Percentiles rank a stretch among this genome's conserved stretches.
phyloP scores from a whole-genome alignment of 1,140 invertebrate genomes.

The Pararge aegeria region DNA sequence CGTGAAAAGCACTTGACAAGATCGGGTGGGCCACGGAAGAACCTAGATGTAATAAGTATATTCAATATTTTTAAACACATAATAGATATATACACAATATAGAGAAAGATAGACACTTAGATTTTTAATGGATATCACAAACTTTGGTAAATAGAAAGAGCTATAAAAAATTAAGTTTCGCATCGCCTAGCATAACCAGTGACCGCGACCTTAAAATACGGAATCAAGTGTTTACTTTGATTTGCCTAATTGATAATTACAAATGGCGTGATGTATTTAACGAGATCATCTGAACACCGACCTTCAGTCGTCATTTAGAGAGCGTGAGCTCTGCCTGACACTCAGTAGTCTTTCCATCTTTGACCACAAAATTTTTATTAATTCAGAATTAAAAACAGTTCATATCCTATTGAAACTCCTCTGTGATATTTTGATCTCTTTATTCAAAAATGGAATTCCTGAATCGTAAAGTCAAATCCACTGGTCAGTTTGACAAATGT shows the following conservation, averaged over 20 bases:
- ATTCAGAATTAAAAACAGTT: constrained; percentile 4
- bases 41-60: no score
- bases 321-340: constrained; percentile 47
- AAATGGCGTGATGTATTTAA: constrained; percentile 41
- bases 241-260: constrained; percentile 36
- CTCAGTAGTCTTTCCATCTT: constrained; percentile 16
- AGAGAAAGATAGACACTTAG: no score
- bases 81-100: no score
- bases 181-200: constrained; percentile 1
- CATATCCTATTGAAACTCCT: constrained; percentile 10
- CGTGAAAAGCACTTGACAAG: no score
- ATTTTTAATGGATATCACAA: no score
- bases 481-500: constrained; percentile 52
- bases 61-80: no score
- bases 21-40: no score
- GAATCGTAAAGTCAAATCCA: constrained; percentile 54
- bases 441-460: constrained; percentile 63
- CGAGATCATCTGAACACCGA: constrained; percentile 33
- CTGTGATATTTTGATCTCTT: constrained; percentile 54
- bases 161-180: not conserved
- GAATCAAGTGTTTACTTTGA: constrained; percentile 17
- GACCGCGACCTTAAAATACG: constrained; percentile 1
- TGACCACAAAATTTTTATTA: no score
- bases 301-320: constrained; percentile 64
- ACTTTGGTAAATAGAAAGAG: no score